Evolutionary conservation across 1,140 invertebrate species (phyloP), one percentile per base, ranked within the genome.

Genomic region (Araneus ventricosus): DNA sequence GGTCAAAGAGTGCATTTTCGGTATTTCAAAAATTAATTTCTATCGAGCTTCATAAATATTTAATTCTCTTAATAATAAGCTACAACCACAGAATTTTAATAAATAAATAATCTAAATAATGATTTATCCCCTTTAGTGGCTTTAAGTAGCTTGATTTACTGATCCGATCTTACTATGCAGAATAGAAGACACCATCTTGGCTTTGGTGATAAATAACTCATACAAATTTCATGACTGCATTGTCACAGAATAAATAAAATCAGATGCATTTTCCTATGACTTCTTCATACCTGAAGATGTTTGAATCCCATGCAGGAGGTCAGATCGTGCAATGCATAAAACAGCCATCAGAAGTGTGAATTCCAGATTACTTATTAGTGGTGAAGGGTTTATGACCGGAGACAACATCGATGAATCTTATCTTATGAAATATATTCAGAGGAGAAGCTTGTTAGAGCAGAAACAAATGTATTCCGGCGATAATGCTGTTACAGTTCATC

Each of bases 371-470:
- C 30, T 34, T 37, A 75, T 75, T 75, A 75, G 70, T 75, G 34
- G 20, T 75, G 70, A 75, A 75, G 70, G 70, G 70, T 75, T 37
- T 75, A 20, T 75, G 70, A 75, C 70, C 70, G 70, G 22, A 75
- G 30, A 37, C 70, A 20, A 8, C 70, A 30, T 4, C n/a, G 27
- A 34, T 37, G 70, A 34, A 75, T 75, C 30, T 75, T 37, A 37
- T 37, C 30, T 30, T 75, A 34, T 37, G 70, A 75, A 34, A 34
- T 30, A 37, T 75, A 34, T 34, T 20, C 70, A 14, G 10, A n/a
- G 20, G 20, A 37, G 70, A 20, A 34, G 34, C 30, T 75, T 34
- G 30, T 75, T 75, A 75, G 14, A 34, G 34, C 14, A 75, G 70
- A 20, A 34, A 75, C 70, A 75, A 75, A 75, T 75, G 30, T 34